A percentile compares a stretch with the other conserved stretches of the same genome.
Conservation (phyloP, 2,797 vertebrate species). For the Enteromius radiatus region DNA sequence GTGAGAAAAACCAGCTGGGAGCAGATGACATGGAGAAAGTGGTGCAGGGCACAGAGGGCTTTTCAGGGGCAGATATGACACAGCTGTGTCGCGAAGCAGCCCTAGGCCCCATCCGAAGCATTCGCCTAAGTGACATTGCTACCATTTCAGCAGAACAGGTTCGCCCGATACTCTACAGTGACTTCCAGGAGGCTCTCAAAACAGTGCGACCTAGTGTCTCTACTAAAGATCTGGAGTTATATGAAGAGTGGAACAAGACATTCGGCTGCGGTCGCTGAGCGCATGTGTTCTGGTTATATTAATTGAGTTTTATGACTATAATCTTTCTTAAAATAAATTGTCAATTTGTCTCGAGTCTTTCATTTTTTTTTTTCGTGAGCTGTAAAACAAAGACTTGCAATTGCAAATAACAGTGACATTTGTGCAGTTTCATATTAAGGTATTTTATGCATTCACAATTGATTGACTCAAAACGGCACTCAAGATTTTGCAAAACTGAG, state of each 20-base stretch:
- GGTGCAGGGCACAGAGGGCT: slow-evolving; percentile 82
- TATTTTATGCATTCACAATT: background rate
- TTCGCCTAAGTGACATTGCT: slow-evolving; percentile 86
- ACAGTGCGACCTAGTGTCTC: slow-evolving; percentile 92
- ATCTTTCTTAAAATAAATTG: slow-evolving; percentile 2
- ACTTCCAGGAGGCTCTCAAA: slow-evolving; percentile 90
- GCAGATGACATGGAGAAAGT: slow-evolving; percentile 82
- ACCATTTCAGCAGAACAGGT: slow-evolving; percentile 91
- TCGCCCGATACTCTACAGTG: slow-evolving; percentile 83
- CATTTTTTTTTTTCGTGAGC: background rate
- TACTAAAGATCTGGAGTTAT: slow-evolving; percentile 87
- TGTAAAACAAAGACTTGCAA: background rate
- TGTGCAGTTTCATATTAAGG: background rate
- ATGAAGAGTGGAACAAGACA: slow-evolving; percentile 92
- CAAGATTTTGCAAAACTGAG: background rate
- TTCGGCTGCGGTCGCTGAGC: slow-evolving; percentile 90
- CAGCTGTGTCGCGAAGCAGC: slow-evolving; percentile 95
- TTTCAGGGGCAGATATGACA: slow-evolving; percentile 96
- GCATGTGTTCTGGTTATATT: background rate
- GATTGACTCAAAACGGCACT: background rate
- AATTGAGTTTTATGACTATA: slow-evolving; percentile 20
- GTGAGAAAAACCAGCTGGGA: slow-evolving; percentile 82
- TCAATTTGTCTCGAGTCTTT: background rate
- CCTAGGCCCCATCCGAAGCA: slow-evolving; percentile 93
- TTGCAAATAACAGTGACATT: background rate